A percentile compares a stretch with the other conserved stretches of the same genome.
These are phyloP conservation scores for Hepsetus odoe DNA, from an alignment of 2,113 vertebrate species.

Conservation along the genomic window DNA sequence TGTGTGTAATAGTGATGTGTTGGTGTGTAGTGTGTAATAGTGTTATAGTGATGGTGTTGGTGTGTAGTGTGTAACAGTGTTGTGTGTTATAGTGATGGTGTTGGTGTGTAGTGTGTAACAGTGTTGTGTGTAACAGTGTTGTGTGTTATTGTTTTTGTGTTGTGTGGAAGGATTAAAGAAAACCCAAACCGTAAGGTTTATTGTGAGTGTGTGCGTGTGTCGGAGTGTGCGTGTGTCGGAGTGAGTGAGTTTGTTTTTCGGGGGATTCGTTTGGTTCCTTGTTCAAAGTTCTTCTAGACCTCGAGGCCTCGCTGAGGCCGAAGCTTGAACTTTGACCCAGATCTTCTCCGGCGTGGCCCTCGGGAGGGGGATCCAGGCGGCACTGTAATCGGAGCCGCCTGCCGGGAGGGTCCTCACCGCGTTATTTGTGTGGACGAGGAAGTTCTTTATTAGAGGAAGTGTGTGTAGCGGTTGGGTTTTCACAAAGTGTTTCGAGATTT, in stretches of 20 bases:
- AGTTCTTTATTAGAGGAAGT: background rate
- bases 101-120: background rate
- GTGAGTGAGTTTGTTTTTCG: no score
- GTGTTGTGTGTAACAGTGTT: background rate
- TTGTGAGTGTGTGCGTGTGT: no score
- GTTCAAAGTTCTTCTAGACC: background rate
- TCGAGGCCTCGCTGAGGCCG: slow-evolving; percentile 13
- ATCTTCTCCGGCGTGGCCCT: slow-evolving; percentile 41
- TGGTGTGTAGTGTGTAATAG: no score
- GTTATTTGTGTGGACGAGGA: background rate
- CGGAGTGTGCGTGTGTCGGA: no score
- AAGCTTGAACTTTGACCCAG: slow-evolving; percentile 58
- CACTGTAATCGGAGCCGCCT: slow-evolving; percentile 8
- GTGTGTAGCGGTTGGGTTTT: no score
- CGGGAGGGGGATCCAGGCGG: slow-evolving; percentile 5
- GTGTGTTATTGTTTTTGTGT: background rate
- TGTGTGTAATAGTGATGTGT: no score
- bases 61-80: background rate
- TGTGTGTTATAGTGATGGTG: no score
- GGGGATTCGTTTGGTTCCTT: background rate
- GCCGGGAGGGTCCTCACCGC: background rate
- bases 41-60: no score
- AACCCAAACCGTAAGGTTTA: no score
- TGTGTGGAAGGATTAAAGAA: background rate
- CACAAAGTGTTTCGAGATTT: no score